Percentiles rank a stretch among this genome's conserved stretches.
These are phyloP conservation scores for Drosophila quadrilineata DNA, from an alignment of 1,140 invertebrate species.

Conservation along the genomic window DNA sequence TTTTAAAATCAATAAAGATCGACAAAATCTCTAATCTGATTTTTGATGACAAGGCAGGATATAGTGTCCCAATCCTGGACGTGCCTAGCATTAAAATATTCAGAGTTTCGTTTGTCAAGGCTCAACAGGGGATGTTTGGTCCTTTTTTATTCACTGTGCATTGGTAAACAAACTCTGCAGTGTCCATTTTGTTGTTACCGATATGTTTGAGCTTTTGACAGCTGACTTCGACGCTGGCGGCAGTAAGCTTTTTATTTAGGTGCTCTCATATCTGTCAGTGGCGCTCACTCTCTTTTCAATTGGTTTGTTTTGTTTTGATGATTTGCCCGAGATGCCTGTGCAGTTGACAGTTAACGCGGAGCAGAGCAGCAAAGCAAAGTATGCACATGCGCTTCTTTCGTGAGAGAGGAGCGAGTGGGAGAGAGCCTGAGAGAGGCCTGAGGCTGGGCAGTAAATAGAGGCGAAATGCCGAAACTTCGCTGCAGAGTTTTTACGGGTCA, in stretches of 20 bases:
- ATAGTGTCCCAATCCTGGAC: too few relatives aligned
- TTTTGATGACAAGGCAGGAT: too few relatives aligned
- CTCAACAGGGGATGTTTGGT: slow-evolving; percentile 18
- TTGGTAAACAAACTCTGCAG: slow-evolving; percentile 55
- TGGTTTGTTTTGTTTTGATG: slow-evolving; percentile 64
- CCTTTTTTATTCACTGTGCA: slow-evolving; percentile 1
- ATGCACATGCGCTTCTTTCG: slow-evolving; percentile 52
- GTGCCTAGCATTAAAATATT: too few relatives aligned
- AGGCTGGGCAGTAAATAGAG: slow-evolving; percentile 35
- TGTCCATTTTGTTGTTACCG: slow-evolving; percentile 6
- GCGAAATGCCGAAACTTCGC: slow-evolving; percentile 58
- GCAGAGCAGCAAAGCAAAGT: too few relatives aligned
- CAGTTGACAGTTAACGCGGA: slow-evolving; percentile 49
- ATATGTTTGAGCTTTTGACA: slow-evolving; percentile 46
- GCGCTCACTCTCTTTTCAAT: slow-evolving; percentile 31
- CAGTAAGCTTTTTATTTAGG: slow-evolving; percentile 43
- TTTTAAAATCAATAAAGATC: too few relatives aligned
- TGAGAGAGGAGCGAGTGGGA: slow-evolving; percentile 1
- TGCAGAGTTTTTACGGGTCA: slow-evolving; percentile 61
- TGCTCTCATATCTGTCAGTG: neutral
- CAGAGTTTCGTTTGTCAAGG: slow-evolving; percentile 24
- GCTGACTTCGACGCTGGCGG: slow-evolving; percentile 35
- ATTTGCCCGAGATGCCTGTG: slow-evolving; percentile 13
- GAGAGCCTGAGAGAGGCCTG: slow-evolving; percentile 1
- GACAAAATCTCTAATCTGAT: too few relatives aligned